phyloP scores from a whole-genome alignment of 2,797 vertebrate genomes.

The Phoebastria nigripes region DNA sequence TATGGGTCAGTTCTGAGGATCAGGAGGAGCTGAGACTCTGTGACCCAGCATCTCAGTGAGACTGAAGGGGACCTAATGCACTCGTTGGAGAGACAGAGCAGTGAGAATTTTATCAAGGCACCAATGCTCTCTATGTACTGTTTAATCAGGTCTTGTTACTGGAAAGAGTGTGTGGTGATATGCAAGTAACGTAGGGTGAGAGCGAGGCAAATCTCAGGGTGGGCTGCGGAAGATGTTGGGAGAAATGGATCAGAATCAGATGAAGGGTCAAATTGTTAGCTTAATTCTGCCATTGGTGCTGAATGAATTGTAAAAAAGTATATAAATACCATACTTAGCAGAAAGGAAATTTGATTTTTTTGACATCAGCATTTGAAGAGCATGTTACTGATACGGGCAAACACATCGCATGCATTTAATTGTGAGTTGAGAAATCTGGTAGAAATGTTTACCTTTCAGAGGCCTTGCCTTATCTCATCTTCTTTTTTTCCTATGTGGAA shows the following conservation, averaged over 20 bases:
- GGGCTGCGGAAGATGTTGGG: neutral
- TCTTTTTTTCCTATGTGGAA: neutral
- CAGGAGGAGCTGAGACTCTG: neutral
- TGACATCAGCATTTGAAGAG: neutral
- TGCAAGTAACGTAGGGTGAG: fast-evolving
- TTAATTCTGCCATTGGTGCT: neutral
- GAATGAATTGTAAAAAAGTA: neutral
- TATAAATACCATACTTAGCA: neutral
- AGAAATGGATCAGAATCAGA: slow-evolving; percentile 29
- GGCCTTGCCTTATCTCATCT: neutral
- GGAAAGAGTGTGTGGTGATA: neutral
- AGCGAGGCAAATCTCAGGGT: fast-evolving
- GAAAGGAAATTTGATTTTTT: slow-evolving; percentile 4
- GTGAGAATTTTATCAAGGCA: neutral
- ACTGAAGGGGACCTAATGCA: neutral
- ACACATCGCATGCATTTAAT: neutral
- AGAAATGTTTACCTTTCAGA: neutral
- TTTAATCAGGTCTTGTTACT: neutral
- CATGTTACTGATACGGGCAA: neutral
- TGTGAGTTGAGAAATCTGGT: neutral
- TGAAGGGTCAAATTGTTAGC: slow-evolving; percentile 4
- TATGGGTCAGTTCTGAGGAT: neutral
- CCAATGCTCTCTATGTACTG: neutral
- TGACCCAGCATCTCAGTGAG: neutral
- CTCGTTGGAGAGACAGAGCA: neutral